These are phyloP conservation scores for Dastarcus helophoroides DNA, from an alignment of 2,888 invertebrate genomes.

Conservation along the genomic window DNA sequence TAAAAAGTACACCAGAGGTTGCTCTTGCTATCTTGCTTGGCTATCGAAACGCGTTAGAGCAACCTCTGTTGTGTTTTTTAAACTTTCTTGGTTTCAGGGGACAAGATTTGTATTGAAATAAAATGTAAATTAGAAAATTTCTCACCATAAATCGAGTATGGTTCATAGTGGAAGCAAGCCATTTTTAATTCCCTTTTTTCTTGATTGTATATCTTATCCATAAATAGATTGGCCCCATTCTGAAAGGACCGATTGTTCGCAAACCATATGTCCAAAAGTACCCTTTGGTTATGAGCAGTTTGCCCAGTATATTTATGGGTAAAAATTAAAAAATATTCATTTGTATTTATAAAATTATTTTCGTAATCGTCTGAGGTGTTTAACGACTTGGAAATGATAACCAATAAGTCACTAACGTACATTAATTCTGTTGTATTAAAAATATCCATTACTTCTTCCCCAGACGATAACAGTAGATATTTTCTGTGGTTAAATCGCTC, in stretches of 20 bases:
- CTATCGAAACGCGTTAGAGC: no score
- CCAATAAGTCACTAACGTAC: conserved; percentile 1
- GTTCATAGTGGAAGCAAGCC: conserved; percentile 48
- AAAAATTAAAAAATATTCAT: conserved; percentile 23
- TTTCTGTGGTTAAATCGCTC: conserved; percentile 39
- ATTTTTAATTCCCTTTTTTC: conserved; percentile 36
- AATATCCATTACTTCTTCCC: conserved; percentile 10
- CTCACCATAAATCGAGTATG: conserved; percentile 42
- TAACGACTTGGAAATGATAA: conserved; percentile 1
- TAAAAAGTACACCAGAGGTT: no score
- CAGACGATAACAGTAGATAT: conserved; percentile 35
- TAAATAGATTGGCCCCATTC: conserved; percentile 17
- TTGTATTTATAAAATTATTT: not conserved
- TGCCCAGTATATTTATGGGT: conserved; percentile 40
- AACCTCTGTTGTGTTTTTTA: no score
- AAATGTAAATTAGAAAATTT: no score
- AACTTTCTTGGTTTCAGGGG: no score
- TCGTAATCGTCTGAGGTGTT: no score
- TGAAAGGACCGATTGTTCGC: conserved; percentile 18
- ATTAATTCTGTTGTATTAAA: not conserved
- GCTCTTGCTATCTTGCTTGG: no score
- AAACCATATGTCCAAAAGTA: conserved; percentile 20
- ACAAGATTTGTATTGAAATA: no score
- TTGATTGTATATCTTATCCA: conserved; percentile 22
- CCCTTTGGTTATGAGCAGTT: conserved; percentile 26